A percentile compares a stretch with the other conserved stretches of the same genome.
Conservation (phyloP, 2,797 vertebrate genomes). For the Enteromius thamalakanensis region DNA sequence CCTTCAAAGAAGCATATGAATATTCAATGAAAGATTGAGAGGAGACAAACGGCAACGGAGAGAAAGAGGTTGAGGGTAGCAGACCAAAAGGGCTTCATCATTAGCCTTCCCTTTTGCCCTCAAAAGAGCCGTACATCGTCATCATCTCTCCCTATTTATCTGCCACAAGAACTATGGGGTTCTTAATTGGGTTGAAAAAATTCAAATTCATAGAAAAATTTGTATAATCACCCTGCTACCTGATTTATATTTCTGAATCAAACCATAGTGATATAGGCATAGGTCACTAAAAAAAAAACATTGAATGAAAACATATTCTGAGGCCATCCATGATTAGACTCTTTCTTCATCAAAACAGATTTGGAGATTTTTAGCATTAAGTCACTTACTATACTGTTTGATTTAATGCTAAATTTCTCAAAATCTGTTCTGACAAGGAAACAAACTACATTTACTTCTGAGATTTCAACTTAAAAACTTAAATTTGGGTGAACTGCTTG, state of each 20-base stretch:
- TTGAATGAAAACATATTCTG: background rate
- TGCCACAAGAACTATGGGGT: background rate
- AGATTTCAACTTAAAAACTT: background rate
- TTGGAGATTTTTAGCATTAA: background rate
- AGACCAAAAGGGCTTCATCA: constrained; percentile 18
- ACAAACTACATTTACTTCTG: background rate
- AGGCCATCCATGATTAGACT: background rate
- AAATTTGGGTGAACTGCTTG: background rate
- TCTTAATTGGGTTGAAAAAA: background rate
- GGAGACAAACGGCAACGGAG: constrained; percentile 59
- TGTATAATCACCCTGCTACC: background rate
- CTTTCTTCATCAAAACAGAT: background rate
- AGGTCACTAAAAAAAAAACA: too few relatives aligned
- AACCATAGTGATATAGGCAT: background rate
- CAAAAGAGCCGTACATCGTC: constrained; percentile 1
- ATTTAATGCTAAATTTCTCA: background rate
- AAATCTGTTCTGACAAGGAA: background rate
- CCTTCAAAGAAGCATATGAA: constrained; percentile 40
- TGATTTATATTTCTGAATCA: background rate
- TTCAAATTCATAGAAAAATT: background rate
- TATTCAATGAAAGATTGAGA: constrained; percentile 62
- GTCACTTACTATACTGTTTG: background rate
- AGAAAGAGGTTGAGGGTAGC: constrained; percentile 28
- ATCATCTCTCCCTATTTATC: background rate
- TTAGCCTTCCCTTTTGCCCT: constrained; percentile 14